These are phyloP conservation scores for Asteroscopus sphinx DNA, from an alignment of 2,888 invertebrate species.

Conservation along the genomic window DNA sequence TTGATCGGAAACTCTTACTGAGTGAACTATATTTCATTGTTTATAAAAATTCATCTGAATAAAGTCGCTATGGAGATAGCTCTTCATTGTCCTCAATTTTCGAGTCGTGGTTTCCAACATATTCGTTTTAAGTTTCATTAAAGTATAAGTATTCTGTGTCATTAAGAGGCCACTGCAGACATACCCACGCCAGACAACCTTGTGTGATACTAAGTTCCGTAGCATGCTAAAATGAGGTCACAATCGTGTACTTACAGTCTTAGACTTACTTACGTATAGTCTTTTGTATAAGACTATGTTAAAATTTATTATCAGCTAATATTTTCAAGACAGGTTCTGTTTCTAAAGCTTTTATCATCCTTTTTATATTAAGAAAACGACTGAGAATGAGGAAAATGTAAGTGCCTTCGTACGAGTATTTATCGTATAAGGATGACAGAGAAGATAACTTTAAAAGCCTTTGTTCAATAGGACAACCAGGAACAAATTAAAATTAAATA, in stretches of 20 bases:
- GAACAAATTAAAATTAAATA: slow-evolving; percentile 23
- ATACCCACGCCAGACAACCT: slow-evolving; percentile 23
- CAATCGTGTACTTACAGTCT: slow-evolving; percentile 2
- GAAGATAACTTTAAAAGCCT: neutral
- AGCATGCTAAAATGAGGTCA: slow-evolving; percentile 24
- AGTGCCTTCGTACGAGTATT: neutral
- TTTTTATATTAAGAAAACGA: slow-evolving; percentile 6
- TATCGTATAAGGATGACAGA: neutral
- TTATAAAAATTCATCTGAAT: too few species aligned
- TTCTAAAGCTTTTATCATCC: neutral
- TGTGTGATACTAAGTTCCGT: slow-evolving; percentile 38
- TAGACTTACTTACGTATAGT: too few species aligned
- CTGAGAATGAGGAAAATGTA: neutral
- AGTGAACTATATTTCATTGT: too few species aligned
- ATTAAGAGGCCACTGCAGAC: slow-evolving; percentile 24
- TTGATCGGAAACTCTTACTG: too few species aligned
- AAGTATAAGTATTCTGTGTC: slow-evolving; percentile 16
- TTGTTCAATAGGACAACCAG: slow-evolving; percentile 17
- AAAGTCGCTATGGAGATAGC: too few species aligned
- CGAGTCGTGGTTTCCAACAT: slow-evolving; percentile 4
- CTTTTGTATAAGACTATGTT: slow-evolving; percentile 13
- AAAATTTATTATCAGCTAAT: slow-evolving; percentile 4
- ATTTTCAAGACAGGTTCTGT: neutral
- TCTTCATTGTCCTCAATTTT: slow-evolving; percentile 7
- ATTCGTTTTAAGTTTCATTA: slow-evolving; percentile 25